Evolutionary conservation across 2,113 vertebrate species (phyloP).

Genomic region (Podarcis cretensis): DNA sequence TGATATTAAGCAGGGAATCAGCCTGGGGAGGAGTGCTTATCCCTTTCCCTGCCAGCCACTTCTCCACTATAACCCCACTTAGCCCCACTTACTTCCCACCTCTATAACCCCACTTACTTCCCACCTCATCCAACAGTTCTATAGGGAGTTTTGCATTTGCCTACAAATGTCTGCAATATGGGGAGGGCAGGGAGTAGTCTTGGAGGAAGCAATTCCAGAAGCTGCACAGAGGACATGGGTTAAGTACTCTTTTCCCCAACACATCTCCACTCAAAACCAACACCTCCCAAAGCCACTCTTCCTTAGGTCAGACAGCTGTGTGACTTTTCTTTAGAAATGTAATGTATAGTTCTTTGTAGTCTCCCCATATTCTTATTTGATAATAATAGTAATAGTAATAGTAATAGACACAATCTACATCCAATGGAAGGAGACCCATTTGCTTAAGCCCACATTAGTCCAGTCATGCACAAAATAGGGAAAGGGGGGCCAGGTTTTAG

Average conservation of each 20-base stretch:
- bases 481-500: neutral
- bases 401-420: neutral
- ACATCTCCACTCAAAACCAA: neutral
- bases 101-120: neutral
- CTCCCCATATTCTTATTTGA: neutral
- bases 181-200: too few relatives aligned
- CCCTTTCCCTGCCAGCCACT: neutral
- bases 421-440: neutral
- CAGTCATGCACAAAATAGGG: neutral
- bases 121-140: neutral
- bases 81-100: neutral
- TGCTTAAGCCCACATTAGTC: neutral
- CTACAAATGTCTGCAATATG: neutral
- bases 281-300: neutral
- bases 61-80: neutral
- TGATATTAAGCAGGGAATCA: neutral
- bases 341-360: neutral
- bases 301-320: too few relatives aligned
- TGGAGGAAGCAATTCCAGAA: neutral
- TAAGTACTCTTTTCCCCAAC: neutral
- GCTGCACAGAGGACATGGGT: neutral
- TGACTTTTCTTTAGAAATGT: neutral
- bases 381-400: neutral
- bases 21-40: neutral
- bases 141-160: neutral